Evolutionary conservation across 2,797 vertebrate genomes (phyloP).

Genomic region (Hybognathus amarus): DNA sequence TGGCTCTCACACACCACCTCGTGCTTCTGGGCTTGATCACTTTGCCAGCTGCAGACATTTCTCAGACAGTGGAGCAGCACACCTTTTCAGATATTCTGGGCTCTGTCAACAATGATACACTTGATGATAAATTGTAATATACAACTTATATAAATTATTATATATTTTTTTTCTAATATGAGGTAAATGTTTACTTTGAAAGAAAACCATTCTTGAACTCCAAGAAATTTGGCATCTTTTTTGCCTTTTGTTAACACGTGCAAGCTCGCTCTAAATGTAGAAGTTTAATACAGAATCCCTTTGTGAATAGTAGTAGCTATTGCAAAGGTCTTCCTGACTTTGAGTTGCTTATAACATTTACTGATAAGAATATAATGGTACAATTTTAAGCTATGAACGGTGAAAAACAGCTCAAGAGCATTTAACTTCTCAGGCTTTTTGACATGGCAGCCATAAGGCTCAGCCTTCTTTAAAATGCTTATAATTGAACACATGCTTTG

Average conservation of each 20-base stretch:
- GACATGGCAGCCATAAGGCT: background rate
- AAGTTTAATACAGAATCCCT: background rate
- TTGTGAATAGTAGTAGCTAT: background rate
- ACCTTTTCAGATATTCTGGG: slow-evolving; percentile 12
- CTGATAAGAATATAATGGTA: background rate
- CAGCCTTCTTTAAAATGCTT: background rate
- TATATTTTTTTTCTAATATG: background rate
- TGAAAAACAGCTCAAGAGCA: background rate
- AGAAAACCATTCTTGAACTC: background rate
- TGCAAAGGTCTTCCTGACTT: background rate
- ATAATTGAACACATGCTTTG: background rate
- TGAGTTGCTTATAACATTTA: background rate
- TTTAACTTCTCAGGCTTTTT: background rate
- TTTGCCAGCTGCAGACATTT: slow-evolving; percentile 9
- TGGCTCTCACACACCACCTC: slow-evolving; percentile 13
- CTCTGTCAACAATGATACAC: background rate
- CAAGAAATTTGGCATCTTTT: background rate
- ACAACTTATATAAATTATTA: background rate
- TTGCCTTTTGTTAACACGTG: background rate
- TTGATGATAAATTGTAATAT: background rate
- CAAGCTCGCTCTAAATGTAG: background rate
- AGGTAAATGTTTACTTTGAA: background rate
- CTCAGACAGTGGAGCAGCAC: background rate
- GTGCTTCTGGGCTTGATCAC: slow-evolving; percentile 3
- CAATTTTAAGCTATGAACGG: background rate